Percentiles rank a stretch among this genome's conserved stretches.
phyloP scores from a whole-genome alignment of 1,140 invertebrate genomes.

The Sycobia sp. region DNA sequence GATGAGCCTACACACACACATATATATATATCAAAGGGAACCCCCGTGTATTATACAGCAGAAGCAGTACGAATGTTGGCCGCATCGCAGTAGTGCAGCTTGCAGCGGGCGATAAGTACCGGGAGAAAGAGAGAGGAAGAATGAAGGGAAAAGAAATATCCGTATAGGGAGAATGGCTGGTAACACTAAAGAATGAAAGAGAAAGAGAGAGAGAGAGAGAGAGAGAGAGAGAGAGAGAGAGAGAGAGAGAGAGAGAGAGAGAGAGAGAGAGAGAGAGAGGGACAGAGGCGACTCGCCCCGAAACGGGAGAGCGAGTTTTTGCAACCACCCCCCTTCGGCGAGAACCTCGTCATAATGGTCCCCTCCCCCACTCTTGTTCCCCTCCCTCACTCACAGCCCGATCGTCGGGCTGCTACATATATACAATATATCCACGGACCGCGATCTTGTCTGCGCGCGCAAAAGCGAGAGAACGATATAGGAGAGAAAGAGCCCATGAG shows the following conservation, averaged over 20 bases:
- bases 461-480: no score
- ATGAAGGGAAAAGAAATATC: neutral
- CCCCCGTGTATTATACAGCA: no score
- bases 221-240: neutral
- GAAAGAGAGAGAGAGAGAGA: neutral
- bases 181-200: no score
- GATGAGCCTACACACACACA: no score
- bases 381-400: neutral
- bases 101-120: neutral
- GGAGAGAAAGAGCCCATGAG: no score
- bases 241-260: neutral
- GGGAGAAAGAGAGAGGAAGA: neutral
- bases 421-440: no score
- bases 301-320: neutral
- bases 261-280: neutral
- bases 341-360: neutral
- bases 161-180: no score
- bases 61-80: conserved; percentile 9
- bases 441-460: no score
- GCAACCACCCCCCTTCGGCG: neutral
- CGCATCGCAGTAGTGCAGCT: no score
- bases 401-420: no score
- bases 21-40: no score
- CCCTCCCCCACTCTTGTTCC: no score
- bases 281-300: neutral